Evolutionary conservation across 2,888 invertebrate genomes (phyloP), one percentile per base, ranked within the genome.

Genomic region (Sarcophaga caerulescens): DNA sequence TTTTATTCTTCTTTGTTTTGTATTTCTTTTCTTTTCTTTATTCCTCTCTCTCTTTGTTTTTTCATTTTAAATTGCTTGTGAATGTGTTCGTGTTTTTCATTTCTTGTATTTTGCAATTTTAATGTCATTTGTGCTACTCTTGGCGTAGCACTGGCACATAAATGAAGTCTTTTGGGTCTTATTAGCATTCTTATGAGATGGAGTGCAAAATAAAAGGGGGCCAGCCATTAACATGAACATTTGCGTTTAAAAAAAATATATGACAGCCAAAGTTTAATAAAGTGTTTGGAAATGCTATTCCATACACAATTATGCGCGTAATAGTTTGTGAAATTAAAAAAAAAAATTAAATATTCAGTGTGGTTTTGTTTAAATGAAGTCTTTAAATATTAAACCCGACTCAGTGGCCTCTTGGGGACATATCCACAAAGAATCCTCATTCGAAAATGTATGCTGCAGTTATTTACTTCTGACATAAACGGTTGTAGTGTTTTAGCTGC

Each of bases 131-230:
- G 59, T 70, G 79, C 45, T 75, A 63, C 47, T 84, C 70, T 70
- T 35, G 10, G 35, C 8, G 59, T 74, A 84, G 65, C 57, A 79
- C 69, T 75, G 57, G 74, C 59, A 79, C 59, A 79, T 75, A 60
- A 84, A 79, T 70, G 65, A 84, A 84, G 69, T 75, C 84, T 47
- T 78, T 74, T 74, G 78, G 74, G 83, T 69, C 68, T 74, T 83
- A 52, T 77, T 78, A 83, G 62, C 73, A 52, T 73, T 68, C 66
- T 83, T 83, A 83, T 69, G 44, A 62, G 47, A 23, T 8, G 35
- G 35, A 2, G 35, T 35, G 17, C 1, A 52, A 52, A 17, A 52
- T 12, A 52, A 52, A 52, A 3, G 17, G 52, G 52, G 17, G 52
- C 14, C 14, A 52, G 4, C 12, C 52, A 52, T 52, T 52, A 52